These are phyloP conservation scores for Myocastor coypus DNA, from an alignment of 2,113 vertebrate species.

Conservation along the genomic window DNA sequence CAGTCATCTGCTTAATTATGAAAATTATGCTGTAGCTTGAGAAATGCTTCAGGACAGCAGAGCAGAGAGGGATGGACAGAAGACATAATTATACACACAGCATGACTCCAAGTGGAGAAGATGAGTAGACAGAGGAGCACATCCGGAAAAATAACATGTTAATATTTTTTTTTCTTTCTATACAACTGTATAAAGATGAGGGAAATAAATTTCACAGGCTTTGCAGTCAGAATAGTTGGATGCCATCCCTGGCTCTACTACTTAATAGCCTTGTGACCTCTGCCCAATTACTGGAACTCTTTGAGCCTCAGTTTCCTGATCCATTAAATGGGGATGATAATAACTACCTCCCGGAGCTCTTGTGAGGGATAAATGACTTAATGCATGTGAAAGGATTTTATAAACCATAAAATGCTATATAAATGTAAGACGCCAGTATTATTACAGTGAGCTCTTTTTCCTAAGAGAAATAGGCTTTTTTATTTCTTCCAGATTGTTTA, in stretches of 20 bases:
- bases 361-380: conserved; percentile 64
- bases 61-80: neutral
- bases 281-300: conserved; percentile 56
- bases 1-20: conserved; percentile 66
- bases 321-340: conserved; percentile 77
- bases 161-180: conserved; percentile 47
- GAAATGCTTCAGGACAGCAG: conserved; percentile 61
- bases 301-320: conserved; percentile 75
- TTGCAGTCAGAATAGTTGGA: conserved; percentile 37
- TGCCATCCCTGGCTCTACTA: neutral
- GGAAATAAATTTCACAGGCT: neutral
- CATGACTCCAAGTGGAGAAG: neutral
- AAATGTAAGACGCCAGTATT: conserved; percentile 52
- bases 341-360: conserved; percentile 74
- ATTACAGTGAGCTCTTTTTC: conserved; percentile 62
- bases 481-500: conserved; percentile 41
- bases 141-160: conserved; percentile 25
- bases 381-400: conserved; percentile 81
- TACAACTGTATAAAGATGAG: neutral
- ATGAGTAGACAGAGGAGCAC: neutral
- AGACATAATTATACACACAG: neutral
- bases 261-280: conserved; percentile 68
- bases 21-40: conserved; percentile 57
- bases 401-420: conserved; percentile 73
- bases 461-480: conserved; percentile 51